Base-by-base conservation (phyloP, 2,113 vertebrate genomes). In the Hipposideros armiger region DNA sequence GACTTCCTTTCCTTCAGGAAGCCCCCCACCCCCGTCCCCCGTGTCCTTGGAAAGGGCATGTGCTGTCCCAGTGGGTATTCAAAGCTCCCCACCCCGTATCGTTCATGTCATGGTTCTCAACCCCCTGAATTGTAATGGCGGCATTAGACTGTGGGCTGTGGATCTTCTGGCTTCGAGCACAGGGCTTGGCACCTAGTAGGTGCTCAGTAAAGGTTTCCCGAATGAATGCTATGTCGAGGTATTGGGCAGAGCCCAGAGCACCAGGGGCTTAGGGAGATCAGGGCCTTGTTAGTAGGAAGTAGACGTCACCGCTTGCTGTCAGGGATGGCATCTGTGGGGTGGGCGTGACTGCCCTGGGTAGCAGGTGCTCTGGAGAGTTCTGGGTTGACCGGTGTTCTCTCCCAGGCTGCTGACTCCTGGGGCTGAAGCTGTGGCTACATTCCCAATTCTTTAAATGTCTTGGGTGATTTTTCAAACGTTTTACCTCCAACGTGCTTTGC, bases 401-500 rank as follows among this genome's bases (percentile, higher is more conserved):
- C 64, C 56, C 32, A n/a, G 77, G 36, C 28, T 24, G n/a, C 72
- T 82, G 19, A 15, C 22, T 83, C 69, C 62, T 42, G 2, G 20
- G 32, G 28, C 26, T 15, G 67, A 66, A 80, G 58, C 82, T 15
- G 6, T 32, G 80, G 93, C 64, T 56, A 36, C 86, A 91, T 81
- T 95, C 36, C 45, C 20, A 45, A 72, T 95, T 93, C 93, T 92
- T 91, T 81, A n/a, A 96, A 82, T 60, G 85, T 96, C 96, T 94
- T 54, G 78, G 76, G 80, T 54, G 83, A 91, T 90, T 95, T 96
- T 96, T 97, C 84, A 96, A 96, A 87, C 10, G 0, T 96, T 98
- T 97, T 97, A 91, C 89, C 82, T 97, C 89, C 66, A 67, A 95
- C 74, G 83, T 97, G 97, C 91, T 94, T 97, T 96, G 97, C 97